Conservation (phyloP, 2,888 invertebrate species). For the Adelphocoris suturalis region DNA sequence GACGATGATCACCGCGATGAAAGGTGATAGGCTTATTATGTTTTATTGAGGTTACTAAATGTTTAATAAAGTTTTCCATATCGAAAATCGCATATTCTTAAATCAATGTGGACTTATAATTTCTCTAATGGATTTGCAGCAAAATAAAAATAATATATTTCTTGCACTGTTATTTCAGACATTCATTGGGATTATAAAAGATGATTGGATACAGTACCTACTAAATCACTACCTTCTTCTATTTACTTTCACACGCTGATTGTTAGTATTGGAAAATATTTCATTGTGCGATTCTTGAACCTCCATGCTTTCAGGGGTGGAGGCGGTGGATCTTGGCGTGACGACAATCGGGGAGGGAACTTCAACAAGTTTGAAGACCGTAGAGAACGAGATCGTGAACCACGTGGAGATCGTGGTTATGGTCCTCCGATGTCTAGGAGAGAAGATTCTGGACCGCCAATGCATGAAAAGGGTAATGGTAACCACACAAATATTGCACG, state of each 20-base stretch:
- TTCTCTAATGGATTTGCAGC: too few relatives aligned
- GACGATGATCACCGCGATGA: slow-evolving; percentile 65
- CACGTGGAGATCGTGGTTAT: slow-evolving; percentile 8
- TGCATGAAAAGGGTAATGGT: slow-evolving; percentile 15
- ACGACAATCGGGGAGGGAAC: slow-evolving; percentile 26
- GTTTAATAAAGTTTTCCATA: too few relatives aligned
- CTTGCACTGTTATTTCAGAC: too few relatives aligned
- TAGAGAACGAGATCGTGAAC: slow-evolving; percentile 33
- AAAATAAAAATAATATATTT: too few relatives aligned
- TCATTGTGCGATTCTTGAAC: background rate
- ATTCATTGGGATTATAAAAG: too few relatives aligned
- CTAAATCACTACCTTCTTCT: too few relatives aligned
- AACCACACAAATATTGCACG: background rate
- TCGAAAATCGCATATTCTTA: too few relatives aligned
- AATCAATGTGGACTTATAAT: too few relatives aligned
- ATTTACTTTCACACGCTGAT: too few relatives aligned
- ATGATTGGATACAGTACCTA: too few relatives aligned
- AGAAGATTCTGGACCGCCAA: slow-evolving; percentile 52
- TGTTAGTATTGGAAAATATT: too few relatives aligned
- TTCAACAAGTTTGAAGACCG: slow-evolving; percentile 50
- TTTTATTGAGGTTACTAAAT: background rate
- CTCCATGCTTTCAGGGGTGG: slow-evolving; percentile 33
- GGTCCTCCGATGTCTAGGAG: slow-evolving; percentile 24
- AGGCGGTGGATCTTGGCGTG: slow-evolving; percentile 60
- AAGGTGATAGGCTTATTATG: background rate